Evolutionary conservation across 1,140 invertebrate genomes (phyloP), one percentile per base, ranked within the genome.

Genomic region (Camponotus pennsylvanicus): DNA sequence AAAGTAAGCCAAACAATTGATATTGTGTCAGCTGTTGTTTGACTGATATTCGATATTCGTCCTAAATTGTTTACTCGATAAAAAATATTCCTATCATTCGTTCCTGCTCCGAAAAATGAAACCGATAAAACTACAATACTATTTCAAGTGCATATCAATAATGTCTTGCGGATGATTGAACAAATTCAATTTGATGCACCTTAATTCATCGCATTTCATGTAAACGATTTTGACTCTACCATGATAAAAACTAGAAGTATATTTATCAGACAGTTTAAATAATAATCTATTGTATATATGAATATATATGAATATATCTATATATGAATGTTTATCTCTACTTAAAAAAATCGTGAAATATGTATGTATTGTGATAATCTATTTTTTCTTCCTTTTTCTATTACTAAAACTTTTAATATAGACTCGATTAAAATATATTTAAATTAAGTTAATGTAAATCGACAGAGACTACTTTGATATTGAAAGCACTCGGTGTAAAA

Each of bases 1-100:
- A 70, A 77, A 88, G 71, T 84, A 27, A 75, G 40, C 69, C 77
- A 85, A 76, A 64, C 27, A 61, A 77, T 59, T 52, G 27, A 64
- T 49, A 9, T 77, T 9, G n/a, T 7, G 32, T 84, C 59, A 42
- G 8, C 13, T 37, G 45, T 34, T 15, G n/a, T 11, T 45, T 13
- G 6, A 34, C 15, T 11, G 0, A 15, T 45, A 34, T 32, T 71
- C 13, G n/a, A 82, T 71, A 71, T 71, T 40, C 18, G 34, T 32
- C 5, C 37, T 21, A 27, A 59, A 61, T 61, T 82, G 55, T 82
- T 52, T 18, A 40, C 49, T 69, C 27, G 55, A 73, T 82, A 73
- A 82, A 40, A 66, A 34, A 32, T 49, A 34, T n/a, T 6, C 8
- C 7, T 9, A 42, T 9, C 40, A 8, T 8, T 45, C 55, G 18